phyloP scores from a whole-genome alignment of 2,888 invertebrate species.

The Ophraella communa region DNA sequence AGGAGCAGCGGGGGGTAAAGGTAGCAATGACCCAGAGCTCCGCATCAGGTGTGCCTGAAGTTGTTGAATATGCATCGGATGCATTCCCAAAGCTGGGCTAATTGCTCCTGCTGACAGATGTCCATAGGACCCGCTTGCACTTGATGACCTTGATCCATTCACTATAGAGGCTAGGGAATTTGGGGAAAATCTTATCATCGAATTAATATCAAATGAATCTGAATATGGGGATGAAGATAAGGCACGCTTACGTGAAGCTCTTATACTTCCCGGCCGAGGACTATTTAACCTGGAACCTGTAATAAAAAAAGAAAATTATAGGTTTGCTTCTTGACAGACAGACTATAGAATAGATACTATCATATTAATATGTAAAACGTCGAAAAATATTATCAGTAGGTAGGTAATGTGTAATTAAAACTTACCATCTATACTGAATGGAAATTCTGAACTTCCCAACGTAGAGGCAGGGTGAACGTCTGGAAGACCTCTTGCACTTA shows the following conservation, averaged over 20 bases:
- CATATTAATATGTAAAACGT: too few species aligned
- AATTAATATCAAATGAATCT: conserved; percentile 93
- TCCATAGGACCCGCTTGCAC: conserved; percentile 94
- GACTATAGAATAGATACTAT: too few species aligned
- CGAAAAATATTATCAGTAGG: too few species aligned
- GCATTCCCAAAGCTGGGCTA: conserved; percentile 80
- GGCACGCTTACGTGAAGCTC: conserved; percentile 82
- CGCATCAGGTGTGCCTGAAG: conserved; percentile 81
- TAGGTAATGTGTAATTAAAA: conserved; percentile 31
- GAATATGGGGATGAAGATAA: conserved; percentile 95
- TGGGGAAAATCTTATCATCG: conserved; percentile 94
- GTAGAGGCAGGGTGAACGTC: conserved; percentile 71
- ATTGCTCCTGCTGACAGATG: conserved; percentile 90
- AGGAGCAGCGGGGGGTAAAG: conserved; percentile 60
- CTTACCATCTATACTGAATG: conserved; percentile 89
- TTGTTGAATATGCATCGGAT: conserved; percentile 73
- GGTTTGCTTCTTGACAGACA: too few species aligned
- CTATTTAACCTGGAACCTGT: conserved; percentile 72
- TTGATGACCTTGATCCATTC: conserved; percentile 84
- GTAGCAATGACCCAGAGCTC: conserved; percentile 66
- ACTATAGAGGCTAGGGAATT: conserved; percentile 85
- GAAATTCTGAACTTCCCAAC: conserved; percentile 86
- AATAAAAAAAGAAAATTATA: conserved; percentile 26
- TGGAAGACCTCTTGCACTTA: conserved; percentile 63
- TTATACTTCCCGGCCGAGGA: conserved; percentile 62